phyloP scores from a whole-genome alignment of 2,888 invertebrate species.

The Latrodectus hesperus region DNA sequence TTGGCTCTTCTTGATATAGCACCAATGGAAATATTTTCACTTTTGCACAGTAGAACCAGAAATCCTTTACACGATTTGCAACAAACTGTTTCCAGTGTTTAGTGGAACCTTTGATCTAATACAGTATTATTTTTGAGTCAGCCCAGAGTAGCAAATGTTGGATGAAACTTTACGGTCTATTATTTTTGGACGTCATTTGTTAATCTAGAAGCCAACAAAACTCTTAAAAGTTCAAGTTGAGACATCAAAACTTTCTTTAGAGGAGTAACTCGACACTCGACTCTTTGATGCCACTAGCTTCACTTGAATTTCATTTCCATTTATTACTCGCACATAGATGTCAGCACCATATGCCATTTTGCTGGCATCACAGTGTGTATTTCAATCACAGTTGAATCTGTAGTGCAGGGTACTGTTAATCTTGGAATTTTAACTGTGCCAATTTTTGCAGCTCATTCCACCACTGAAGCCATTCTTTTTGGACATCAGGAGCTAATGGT shows the following conservation, averaged over 20 bases:
- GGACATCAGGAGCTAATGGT: background rate
- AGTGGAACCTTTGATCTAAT: background rate
- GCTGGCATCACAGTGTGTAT: constrained; percentile 1
- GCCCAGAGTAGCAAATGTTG: background rate
- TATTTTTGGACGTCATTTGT: background rate
- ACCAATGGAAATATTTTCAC: background rate
- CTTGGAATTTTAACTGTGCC: constrained; percentile 1
- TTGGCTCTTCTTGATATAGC: too few species aligned
- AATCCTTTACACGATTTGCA: background rate
- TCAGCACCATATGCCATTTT: background rate
- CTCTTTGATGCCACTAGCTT: too few species aligned
- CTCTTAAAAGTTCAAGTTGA: constrained; percentile 6
- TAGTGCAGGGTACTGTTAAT: background rate
- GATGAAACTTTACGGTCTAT: background rate
- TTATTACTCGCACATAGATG: constrained; percentile 6
- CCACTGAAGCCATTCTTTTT: background rate
- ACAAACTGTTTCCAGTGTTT: constrained; percentile 4
- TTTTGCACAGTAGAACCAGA: background rate
- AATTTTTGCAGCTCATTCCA: background rate
- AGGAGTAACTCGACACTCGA: too few species aligned
- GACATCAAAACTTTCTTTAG: background rate
- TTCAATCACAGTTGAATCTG: background rate
- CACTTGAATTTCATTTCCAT: background rate
- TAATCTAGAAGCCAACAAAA: background rate
- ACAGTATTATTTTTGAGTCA: background rate